phyloP scores from a whole-genome alignment of 1,140 invertebrate genomes.

The Sitodiplosis mosellana region DNA sequence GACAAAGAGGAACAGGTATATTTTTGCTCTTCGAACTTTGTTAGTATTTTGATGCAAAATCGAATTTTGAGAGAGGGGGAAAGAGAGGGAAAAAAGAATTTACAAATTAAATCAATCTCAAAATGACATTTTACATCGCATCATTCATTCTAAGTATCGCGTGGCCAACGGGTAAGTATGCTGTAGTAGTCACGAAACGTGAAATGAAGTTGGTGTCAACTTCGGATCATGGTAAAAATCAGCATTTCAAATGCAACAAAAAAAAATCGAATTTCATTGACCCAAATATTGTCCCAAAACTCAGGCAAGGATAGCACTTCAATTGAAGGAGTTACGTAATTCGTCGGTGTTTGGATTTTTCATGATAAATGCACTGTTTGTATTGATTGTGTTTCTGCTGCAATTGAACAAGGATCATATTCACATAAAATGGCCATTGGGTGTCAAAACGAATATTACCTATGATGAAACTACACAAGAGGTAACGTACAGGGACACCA shows the following conservation, averaged over 20 bases:
- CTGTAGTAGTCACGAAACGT: too few relatives aligned
- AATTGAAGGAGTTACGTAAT: conserved; percentile 83
- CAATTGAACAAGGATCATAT: conserved; percentile 90
- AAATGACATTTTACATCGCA: too few relatives aligned
- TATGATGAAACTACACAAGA: conserved; percentile 72
- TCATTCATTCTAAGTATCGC: too few relatives aligned
- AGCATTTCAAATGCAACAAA: not conserved
- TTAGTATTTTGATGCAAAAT: not conserved
- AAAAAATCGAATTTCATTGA: not conserved
- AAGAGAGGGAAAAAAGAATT: too few relatives aligned
- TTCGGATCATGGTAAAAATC: too few relatives aligned
- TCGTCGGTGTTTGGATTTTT: conserved; percentile 90
- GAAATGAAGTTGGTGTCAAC: too few relatives aligned
- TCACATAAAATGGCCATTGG: conserved; percentile 84
- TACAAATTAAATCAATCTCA: too few relatives aligned
- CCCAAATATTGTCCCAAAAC: conserved; percentile 12
- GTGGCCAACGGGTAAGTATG: too few relatives aligned
- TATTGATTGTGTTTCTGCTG: conserved; percentile 91
- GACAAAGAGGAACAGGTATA: conserved; percentile 78
- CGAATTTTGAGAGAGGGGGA: not conserved
- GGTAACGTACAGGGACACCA: conserved; percentile 38
- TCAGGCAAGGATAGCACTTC: conserved; percentile 74
- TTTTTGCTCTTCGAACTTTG: not conserved
- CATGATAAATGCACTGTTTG: conserved; percentile 96
- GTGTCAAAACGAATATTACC: conserved; percentile 84